Conservation (phyloP, 2,888 invertebrate genomes). For the Microchrysa polita region DNA sequence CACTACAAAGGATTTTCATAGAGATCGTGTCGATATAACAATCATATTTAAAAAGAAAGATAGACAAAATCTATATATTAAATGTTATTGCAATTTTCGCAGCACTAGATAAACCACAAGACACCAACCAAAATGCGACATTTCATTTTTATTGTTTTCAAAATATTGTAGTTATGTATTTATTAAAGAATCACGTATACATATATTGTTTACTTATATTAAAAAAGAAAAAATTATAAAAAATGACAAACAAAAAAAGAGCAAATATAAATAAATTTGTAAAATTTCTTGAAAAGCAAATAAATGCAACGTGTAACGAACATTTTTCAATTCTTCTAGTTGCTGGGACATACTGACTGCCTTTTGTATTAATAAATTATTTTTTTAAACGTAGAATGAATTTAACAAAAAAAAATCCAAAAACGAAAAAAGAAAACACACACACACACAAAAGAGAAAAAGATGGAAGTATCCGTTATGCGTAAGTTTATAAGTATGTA, state of each 20-base stretch:
- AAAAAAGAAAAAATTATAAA: conserved; percentile 2
- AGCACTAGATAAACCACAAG: conserved; percentile 18
- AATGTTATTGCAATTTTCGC: conserved; percentile 18
- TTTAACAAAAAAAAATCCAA: neutral
- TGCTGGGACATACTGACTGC: conserved; percentile 50
- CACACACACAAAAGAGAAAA: neutral
- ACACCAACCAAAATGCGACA: conserved; percentile 23
- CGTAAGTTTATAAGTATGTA: conserved; percentile 7
- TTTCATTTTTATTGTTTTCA: conserved; percentile 33
- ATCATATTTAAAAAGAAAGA: conserved; percentile 2
- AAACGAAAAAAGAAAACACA: no score
- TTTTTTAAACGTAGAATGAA: conserved; percentile 19
- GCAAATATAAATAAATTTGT: conserved; percentile 31
- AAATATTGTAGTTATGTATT: conserved; percentile 32
- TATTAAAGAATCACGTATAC: conserved; percentile 27
- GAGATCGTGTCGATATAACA: conserved; percentile 52
- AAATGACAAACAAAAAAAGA: conserved; percentile 17
- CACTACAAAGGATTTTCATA: conserved; percentile 85
- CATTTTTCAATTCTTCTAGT: conserved; percentile 46
- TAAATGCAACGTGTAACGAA: conserved; percentile 27
- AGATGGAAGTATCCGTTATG: neutral
- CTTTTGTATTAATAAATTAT: conserved; percentile 48
- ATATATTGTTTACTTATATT: conserved; percentile 24
- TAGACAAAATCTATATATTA: no score
- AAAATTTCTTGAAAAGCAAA: conserved; percentile 42